Conservation (phyloP, 2,797 vertebrate genomes). For the Pterois miles region DNA sequence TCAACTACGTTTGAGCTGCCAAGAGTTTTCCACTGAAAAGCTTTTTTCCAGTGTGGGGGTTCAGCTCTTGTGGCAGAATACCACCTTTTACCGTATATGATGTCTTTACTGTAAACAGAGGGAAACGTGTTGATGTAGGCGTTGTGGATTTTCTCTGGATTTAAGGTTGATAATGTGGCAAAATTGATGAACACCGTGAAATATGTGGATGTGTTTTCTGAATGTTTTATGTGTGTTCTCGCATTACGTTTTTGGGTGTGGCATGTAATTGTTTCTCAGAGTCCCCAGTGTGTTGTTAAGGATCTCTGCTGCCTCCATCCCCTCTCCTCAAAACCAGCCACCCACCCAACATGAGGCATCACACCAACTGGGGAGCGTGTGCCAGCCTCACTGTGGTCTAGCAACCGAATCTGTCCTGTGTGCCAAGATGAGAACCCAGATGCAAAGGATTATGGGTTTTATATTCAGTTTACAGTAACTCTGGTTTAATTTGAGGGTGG, state of each 20-base stretch:
- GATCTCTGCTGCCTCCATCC: neutral
- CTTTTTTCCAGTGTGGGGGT: slow-evolving; percentile 56
- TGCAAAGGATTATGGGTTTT: slow-evolving; percentile 80
- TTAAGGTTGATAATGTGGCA: slow-evolving; percentile 20
- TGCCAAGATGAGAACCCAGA: slow-evolving; percentile 68
- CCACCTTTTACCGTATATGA: slow-evolving; percentile 50
- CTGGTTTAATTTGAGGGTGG: slow-evolving; percentile 69
- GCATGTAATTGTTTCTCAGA: slow-evolving; percentile 33
- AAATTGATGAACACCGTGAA: slow-evolving; percentile 26
- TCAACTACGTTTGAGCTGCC: slow-evolving; percentile 50
- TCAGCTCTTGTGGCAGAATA: slow-evolving; percentile 41
- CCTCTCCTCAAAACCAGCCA: slow-evolving; percentile 5
- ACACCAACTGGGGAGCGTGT: slow-evolving; percentile 50
- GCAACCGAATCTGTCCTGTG: slow-evolving; percentile 20
- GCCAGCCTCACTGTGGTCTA: slow-evolving; percentile 62
- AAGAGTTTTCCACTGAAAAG: slow-evolving; percentile 62
- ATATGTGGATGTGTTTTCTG: slow-evolving; percentile 13
- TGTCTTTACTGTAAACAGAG: slow-evolving; percentile 50
- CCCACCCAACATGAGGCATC: slow-evolving; percentile 47
- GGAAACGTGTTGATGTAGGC: slow-evolving; percentile 17
- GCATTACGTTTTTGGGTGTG: slow-evolving; percentile 61
- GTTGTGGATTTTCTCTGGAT: slow-evolving; percentile 3
- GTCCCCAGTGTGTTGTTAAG: slow-evolving; percentile 53
- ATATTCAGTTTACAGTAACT: slow-evolving; percentile 78
- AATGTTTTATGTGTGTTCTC: neutral